Evolutionary conservation across 2,113 vertebrate genomes (phyloP).

Genomic region (Nipponia nippon): DNA sequence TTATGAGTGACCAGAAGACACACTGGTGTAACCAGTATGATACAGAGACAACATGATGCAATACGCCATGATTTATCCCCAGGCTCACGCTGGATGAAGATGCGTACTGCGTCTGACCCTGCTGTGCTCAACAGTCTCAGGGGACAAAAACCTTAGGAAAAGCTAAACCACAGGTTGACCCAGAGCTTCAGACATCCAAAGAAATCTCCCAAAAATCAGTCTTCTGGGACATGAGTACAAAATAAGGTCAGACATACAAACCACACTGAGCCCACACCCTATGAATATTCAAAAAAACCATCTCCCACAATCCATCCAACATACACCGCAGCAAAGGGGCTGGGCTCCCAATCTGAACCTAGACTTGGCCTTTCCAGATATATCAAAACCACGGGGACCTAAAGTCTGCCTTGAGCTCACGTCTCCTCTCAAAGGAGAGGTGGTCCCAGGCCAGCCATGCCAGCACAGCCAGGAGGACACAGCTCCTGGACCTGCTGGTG

Average conservation of each 20-base stretch:
- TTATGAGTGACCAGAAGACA: background rate
- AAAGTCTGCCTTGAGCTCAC: background rate
- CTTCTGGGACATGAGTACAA: background rate
- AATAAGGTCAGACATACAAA: background rate
- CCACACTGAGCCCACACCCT: background rate
- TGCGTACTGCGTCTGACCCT: background rate
- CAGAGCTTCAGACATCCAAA: background rate
- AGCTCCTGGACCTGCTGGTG: background rate
- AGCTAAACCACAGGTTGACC: background rate
- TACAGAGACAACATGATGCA: background rate
- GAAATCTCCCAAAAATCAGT: background rate
- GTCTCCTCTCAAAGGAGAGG: background rate
- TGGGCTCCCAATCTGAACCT: background rate
- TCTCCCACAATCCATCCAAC: background rate
- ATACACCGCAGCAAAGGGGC: background rate
- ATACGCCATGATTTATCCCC: background rate
- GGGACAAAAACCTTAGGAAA: background rate
- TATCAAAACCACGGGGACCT: background rate
- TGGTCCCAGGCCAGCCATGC: background rate
- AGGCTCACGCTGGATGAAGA: background rate
- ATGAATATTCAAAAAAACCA: background rate
- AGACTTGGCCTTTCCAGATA: background rate
- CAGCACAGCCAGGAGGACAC: background rate
- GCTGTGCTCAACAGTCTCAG: background rate
- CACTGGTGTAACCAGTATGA: accelerated